Conservation (phyloP, 2,888 invertebrate species). For the Aphidoletes aphidimyza region DNA sequence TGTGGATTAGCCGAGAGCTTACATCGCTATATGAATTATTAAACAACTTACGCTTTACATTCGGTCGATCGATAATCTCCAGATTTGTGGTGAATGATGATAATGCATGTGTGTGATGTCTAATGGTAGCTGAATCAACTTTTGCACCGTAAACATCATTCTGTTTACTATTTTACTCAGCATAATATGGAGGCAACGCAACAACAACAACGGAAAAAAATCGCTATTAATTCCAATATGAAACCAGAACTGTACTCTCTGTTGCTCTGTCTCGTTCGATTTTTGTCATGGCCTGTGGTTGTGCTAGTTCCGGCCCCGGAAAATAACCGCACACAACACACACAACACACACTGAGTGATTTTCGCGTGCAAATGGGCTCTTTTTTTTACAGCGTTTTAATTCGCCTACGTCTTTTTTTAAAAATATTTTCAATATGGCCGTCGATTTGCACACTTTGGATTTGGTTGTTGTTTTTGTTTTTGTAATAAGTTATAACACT, state of each 20-base stretch:
- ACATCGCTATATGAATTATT: constrained; percentile 43
- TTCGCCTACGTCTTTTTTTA: neutral
- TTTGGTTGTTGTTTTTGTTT: neutral
- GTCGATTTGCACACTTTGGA: neutral
- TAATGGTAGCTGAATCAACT: constrained; percentile 32
- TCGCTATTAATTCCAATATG: constrained; percentile 6
- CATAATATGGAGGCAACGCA: too few relatives aligned
- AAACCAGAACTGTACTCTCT: neutral
- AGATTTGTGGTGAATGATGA: constrained; percentile 30
- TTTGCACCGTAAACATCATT: constrained; percentile 17
- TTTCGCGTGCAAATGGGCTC: neutral
- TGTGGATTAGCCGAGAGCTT: constrained; percentile 24
- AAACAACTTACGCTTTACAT: constrained; percentile 28
- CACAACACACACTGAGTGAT: too few relatives aligned
- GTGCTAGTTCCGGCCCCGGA: neutral
- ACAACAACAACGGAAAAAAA: too few relatives aligned
- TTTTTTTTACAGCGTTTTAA: neutral
- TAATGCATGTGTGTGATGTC: neutral
- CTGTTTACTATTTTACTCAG: constrained; percentile 35
- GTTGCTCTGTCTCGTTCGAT: neutral
- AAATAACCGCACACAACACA: too few relatives aligned
- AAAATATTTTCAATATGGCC: constrained; percentile 6
- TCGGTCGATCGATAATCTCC: constrained; percentile 39
- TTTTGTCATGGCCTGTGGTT: neutral
- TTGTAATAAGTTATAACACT: too few relatives aligned